Percentiles rank a stretch among this genome's conserved stretches.
These are phyloP conservation scores for Cervus canadensis DNA, from an alignment of 2,113 vertebrate genomes.

Conservation along the genomic window DNA sequence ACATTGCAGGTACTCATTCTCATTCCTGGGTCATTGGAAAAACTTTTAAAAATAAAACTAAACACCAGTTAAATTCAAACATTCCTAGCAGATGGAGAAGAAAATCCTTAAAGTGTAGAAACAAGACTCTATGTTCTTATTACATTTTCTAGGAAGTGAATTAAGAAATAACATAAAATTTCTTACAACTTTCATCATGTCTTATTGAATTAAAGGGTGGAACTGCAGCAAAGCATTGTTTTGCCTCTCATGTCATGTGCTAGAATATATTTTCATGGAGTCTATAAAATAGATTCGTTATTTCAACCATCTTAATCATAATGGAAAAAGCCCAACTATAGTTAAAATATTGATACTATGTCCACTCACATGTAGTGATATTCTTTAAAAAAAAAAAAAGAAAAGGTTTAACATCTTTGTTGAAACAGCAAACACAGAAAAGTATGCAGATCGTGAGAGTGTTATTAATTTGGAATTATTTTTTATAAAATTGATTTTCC, in stretches of 20 bases:
- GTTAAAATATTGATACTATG: background rate
- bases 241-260: background rate
- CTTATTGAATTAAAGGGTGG: background rate
- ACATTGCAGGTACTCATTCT: constrained; percentile 30
- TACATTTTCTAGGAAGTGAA: background rate
- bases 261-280: background rate
- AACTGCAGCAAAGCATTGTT: background rate
- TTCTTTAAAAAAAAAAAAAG: background rate
- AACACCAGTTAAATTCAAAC: constrained; percentile 9
- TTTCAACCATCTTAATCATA: background rate
- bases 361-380: background rate
- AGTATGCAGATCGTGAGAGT: background rate
- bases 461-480: background rate
- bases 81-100: constrained; percentile 47
- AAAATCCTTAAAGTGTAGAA: background rate
- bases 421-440: background rate
- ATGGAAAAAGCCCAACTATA: background rate
- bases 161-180: background rate
- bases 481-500: background rate
- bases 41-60: constrained; percentile 48
- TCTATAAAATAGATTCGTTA: constrained; percentile 1
- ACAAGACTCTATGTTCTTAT: background rate
- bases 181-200: background rate
- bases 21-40: constrained; percentile 15
- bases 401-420: background rate